Evolutionary conservation across 1,140 invertebrate species (phyloP).

Genomic region (Drosophila punjabiensis): DNA sequence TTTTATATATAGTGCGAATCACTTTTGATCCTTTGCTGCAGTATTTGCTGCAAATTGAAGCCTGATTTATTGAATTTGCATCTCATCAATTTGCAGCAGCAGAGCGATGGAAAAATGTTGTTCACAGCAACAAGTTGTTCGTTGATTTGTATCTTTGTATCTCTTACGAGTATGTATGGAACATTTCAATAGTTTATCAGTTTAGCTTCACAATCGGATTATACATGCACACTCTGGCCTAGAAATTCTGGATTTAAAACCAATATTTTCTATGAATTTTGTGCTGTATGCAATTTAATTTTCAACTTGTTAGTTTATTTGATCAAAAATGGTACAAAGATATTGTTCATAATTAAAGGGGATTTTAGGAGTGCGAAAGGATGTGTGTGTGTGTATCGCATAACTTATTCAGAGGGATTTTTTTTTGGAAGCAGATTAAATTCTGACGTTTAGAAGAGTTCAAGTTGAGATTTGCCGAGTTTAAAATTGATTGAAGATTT

Average conservation of each 20-base stretch:
- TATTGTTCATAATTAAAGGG: slow-evolving; percentile 5
- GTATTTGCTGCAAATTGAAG: slow-evolving; percentile 48
- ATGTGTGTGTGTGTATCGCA: background rate
- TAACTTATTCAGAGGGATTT: background rate
- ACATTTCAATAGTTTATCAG: slow-evolving; percentile 55
- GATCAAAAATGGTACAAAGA: background rate
- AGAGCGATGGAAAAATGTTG: slow-evolving; percentile 14
- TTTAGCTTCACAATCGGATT: slow-evolving; percentile 56
- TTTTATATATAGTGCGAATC: background rate
- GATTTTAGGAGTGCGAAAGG: background rate
- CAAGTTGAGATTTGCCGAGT: too few relatives aligned
- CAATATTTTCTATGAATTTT: slow-evolving; percentile 11
- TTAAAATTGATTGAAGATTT: background rate
- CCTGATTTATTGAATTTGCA: slow-evolving; percentile 74
- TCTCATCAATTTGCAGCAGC: slow-evolving; percentile 34
- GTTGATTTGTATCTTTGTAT: slow-evolving; percentile 46
- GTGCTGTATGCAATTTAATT: background rate
- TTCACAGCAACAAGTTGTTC: slow-evolving; percentile 59
- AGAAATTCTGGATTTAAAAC: background rate
- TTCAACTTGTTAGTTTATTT: slow-evolving; percentile 1
- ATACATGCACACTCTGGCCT: background rate
- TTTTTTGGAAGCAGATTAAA: background rate
- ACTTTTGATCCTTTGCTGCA: slow-evolving; percentile 4
- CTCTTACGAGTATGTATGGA: slow-evolving; percentile 6
- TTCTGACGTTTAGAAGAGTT: background rate